These are phyloP conservation scores for Zapus hudsonius DNA, from an alignment of 2,113 vertebrate genomes.

Conservation along the genomic window DNA sequence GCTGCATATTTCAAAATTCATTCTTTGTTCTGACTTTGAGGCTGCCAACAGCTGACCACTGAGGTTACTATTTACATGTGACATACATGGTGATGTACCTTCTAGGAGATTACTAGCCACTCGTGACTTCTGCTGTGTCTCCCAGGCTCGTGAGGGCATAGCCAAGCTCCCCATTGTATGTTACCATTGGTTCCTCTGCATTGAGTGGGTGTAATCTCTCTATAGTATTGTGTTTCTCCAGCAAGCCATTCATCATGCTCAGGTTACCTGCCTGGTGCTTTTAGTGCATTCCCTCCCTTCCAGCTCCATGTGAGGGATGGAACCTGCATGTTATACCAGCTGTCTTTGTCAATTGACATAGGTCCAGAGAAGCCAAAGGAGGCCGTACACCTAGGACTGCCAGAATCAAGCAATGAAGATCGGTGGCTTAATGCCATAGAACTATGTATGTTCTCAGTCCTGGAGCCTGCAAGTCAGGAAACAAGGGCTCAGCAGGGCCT, in stretches of 20 bases:
- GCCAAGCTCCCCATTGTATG: too few species aligned
- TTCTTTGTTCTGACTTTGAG: neutral
- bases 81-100: too few species aligned
- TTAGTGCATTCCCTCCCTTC: neutral
- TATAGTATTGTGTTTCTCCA: accelerated
- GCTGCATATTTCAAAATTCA: neutral
- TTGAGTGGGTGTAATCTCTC: neutral
- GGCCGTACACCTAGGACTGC: neutral
- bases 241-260: neutral
- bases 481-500: neutral
- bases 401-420: neutral
- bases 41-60: neutral
- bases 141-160: neutral
- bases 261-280: neutral
- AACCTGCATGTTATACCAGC: neutral
- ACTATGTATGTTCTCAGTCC: neutral
- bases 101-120: neutral
- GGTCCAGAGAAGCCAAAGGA: neutral
- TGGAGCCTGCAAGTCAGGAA: neutral
- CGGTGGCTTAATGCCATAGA: neutral
- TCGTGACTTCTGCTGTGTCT: neutral
- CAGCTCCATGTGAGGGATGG: neutral
- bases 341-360: neutral
- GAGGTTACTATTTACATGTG: neutral
- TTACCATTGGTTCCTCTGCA: neutral